These are phyloP conservation scores for Podarcis raffonei DNA, from an alignment of 2,113 vertebrate species.

Conservation along the genomic window DNA sequence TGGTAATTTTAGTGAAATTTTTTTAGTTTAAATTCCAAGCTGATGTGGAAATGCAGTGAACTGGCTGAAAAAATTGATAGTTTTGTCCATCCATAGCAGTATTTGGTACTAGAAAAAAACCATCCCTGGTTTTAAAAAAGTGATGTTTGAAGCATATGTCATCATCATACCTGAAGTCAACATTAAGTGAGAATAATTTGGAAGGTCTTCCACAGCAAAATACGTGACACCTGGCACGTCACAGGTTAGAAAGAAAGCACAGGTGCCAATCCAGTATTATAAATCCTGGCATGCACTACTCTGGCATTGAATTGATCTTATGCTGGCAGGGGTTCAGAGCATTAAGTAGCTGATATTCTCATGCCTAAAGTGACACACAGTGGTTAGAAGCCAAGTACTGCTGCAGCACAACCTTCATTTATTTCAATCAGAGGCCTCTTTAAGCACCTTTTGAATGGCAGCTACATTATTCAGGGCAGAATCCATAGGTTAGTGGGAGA, in stretches of 20 bases:
- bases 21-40: background rate
- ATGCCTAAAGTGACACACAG: background rate
- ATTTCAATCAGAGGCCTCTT: background rate
- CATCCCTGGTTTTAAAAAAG: background rate
- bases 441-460: background rate
- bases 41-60: background rate
- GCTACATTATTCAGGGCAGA: background rate
- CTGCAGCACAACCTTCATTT: background rate
- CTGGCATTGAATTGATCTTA: background rate
- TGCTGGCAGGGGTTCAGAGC: background rate
- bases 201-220: background rate
- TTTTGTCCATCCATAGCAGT: no score
- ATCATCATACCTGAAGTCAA: no score
- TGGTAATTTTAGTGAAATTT: no score
- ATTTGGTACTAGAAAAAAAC: no score
- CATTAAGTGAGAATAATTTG: background rate
- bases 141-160: background rate
- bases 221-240: background rate
- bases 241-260: background rate
- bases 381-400: background rate
- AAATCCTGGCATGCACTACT: background rate
- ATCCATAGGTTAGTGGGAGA: background rate
- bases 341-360: background rate
- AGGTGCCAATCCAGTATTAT: background rate
- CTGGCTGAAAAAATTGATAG: no score